phyloP scores from a whole-genome alignment of 1,140 invertebrate genomes.

The Archegozetes longisetosus region DNA sequence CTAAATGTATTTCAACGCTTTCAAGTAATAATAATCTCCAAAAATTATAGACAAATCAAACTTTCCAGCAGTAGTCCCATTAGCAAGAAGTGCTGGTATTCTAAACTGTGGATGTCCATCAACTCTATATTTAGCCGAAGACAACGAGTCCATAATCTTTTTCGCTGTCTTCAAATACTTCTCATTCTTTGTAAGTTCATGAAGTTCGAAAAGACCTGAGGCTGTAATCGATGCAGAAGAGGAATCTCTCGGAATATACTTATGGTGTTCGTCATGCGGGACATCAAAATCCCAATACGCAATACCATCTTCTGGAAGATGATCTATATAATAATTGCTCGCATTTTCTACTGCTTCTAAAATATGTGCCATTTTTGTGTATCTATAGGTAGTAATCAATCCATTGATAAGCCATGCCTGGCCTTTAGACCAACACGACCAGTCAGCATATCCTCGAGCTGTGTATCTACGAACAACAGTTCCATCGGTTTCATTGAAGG shows the following conservation, averaged over 20 bases:
- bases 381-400: neutral
- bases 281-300: neutral
- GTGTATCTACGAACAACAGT: neutral
- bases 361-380: neutral
- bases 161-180: neutral
- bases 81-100: conserved; percentile 1
- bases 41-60: neutral
- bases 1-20: neutral
- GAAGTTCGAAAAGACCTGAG: neutral
- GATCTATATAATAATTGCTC: neutral
- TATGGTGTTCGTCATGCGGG: neutral
- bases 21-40: conserved; percentile 5
- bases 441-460: neutral
- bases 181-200: neutral
- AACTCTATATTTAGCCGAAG: neutral
- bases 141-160: neutral
- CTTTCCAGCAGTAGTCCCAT: neutral
- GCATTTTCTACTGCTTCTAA: neutral
- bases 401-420: neutral
- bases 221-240: neutral
- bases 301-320: neutral
- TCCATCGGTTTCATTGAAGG: neutral
- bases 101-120: neutral
- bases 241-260: neutral
- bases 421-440: neutral